A percentile compares a stretch with the other conserved stretches of the same genome.
Evolutionary conservation across 2,888 invertebrate species (phyloP).

Genomic region (Sycophila texana): DNA sequence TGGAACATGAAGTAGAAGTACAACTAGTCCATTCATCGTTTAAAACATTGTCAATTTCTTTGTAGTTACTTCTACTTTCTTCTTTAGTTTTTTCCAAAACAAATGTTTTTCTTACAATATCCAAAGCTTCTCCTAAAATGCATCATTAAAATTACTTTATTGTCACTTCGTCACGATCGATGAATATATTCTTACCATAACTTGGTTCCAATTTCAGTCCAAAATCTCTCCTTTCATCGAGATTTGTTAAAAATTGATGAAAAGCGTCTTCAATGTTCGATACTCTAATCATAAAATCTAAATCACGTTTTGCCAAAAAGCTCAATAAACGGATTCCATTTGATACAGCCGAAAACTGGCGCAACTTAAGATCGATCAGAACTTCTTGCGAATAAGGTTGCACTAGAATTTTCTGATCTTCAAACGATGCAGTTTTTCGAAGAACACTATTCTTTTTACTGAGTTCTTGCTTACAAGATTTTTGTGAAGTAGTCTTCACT

Average conservation of each 20-base stretch:
- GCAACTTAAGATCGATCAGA: constrained; percentile 61
- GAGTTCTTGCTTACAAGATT: constrained; percentile 14
- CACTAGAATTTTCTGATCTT: constrained; percentile 56
- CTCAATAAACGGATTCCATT: constrained; percentile 69
- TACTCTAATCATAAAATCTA: constrained; percentile 66
- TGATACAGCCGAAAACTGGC: constrained; percentile 64
- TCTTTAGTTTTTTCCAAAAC: constrained; percentile 62
- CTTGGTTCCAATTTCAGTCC: constrained; percentile 63
- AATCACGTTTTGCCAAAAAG: constrained; percentile 67
- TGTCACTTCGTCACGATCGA: neutral
- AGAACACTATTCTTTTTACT: constrained; percentile 29
- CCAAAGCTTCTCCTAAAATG: constrained; percentile 65
- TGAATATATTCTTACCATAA: constrained; percentile 65
- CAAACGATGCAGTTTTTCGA: constrained; percentile 43
- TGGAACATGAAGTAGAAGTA: constrained; percentile 29
- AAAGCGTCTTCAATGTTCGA: constrained; percentile 68
- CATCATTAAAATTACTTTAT: neutral
- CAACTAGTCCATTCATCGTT: constrained; percentile 42
- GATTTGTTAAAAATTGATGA: constrained; percentile 66
- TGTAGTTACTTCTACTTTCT: constrained; percentile 26
- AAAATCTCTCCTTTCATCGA: constrained; percentile 61
- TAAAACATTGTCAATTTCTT: constrained; percentile 30
- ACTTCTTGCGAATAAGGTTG: constrained; percentile 59
- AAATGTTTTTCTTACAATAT: constrained; percentile 65
- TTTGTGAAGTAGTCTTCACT: constrained; percentile 4